Base-by-base conservation (phyloP, 2,888 invertebrate genomes). In the Strigamia crassipes region DNA sequence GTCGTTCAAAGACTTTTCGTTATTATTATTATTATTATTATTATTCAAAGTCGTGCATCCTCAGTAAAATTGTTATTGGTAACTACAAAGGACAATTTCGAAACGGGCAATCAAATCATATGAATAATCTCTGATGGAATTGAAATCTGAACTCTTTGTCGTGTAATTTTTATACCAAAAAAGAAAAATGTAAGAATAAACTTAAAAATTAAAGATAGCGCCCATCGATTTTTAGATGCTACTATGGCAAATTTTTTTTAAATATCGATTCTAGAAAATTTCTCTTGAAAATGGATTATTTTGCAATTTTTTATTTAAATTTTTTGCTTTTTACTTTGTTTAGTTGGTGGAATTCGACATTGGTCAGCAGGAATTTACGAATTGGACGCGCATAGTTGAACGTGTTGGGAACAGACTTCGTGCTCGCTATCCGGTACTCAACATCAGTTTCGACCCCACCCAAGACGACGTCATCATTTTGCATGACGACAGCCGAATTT, bases 321-420 rank as follows among this genome's bases (percentile, higher is more conserved):
- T 21, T 34, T 34, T 77, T 80, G 5, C 0, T 21, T 61, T 77
- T 27, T 77, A 51, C 56, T 79, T 89, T 89, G 27, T 87, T 73
- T 73, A 94, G 93, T 90, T 96, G 83, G 88, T 94, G 61, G 95
- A 96, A 87, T 96, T 93, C 86, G 91, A 92, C 86, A 86, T 95
- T n/a, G 86, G 87, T 4, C 89, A 90, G 73, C 91, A 90, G 85
- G 90, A 90, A 84, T 93, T 93, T 85, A 91, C 92, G 0, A 88
- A 90, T 80, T 93, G 93, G 90, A 91, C 92, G 13, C 90, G 90
- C 23, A 87, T 91, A 81, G 90, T 90, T 85, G 87, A 89, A 34
- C 86, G 87, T 23, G 88, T 91, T 83, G 91, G 92, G 0, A 86
- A 87, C 0, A 89, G 91, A 83, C 93, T 92, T 92, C 85, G 89